A percentile compares a stretch with the other conserved stretches of the same genome.
Conservation (phyloP, 1,140 invertebrate genomes). For the Temnothorax curvispinosus region DNA sequence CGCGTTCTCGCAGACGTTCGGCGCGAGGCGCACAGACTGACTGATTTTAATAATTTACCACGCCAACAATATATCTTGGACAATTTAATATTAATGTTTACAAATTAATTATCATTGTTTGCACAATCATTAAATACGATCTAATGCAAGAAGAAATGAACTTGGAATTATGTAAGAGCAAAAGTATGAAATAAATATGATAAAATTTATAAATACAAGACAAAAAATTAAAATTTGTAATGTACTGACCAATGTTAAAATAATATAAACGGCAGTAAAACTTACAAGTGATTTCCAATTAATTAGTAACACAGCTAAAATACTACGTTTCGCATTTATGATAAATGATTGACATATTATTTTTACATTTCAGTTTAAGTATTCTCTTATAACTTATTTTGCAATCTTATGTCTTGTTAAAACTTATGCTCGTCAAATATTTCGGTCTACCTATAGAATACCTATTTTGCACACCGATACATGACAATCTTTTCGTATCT, state of each 20-base stretch:
- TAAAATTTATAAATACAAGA: not conserved
- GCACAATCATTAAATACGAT: not conserved
- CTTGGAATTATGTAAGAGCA: not conserved
- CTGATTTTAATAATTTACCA: constrained; percentile 15
- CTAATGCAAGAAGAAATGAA: not conserved
- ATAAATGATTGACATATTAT: not conserved
- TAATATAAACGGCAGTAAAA: not conserved
- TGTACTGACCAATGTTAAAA: not conserved
- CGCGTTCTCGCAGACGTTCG: constrained; percentile 41
- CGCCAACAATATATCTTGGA: not conserved
- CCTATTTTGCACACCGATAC: constrained; percentile 60
- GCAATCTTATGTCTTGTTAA: constrained; percentile 13
- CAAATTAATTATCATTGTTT: not conserved
- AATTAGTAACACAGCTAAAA: not conserved
- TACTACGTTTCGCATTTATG: not conserved
- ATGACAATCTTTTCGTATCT: constrained; percentile 35
- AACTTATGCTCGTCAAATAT: constrained; percentile 38
- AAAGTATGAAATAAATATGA: not conserved
- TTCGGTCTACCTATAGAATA: constrained; percentile 3
- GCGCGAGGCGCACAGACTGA: not conserved
- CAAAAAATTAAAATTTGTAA: not conserved
- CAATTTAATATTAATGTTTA: not conserved
- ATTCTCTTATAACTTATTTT: constrained; percentile 25
- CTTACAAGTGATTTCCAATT: not conserved
- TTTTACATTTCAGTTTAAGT: not conserved